Conservation (phyloP, 2,113 vertebrate species). For the Camelus bactrianus region DNA sequence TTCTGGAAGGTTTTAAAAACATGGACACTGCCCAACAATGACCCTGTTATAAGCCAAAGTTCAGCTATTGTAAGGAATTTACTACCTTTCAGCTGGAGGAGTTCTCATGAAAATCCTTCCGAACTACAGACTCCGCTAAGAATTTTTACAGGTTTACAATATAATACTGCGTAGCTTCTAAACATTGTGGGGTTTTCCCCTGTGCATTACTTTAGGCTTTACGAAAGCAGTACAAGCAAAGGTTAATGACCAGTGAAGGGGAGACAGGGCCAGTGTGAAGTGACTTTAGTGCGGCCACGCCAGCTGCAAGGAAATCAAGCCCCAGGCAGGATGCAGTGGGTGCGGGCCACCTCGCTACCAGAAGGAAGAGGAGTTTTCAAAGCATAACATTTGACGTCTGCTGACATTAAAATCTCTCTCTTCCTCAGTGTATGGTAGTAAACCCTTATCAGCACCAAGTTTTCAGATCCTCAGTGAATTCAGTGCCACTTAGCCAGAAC, state of each 20-base stretch:
- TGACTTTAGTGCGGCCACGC: background rate
- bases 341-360: background rate
- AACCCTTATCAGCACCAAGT: background rate
- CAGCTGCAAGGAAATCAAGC: background rate
- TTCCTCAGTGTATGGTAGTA: background rate
- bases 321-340: background rate
- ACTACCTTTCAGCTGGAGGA: conserved; percentile 82
- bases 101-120: conserved; percentile 85
- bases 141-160: conserved; percentile 78
- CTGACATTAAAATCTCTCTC: background rate
- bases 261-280: conserved; percentile 7
- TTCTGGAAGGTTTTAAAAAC: conserved; percentile 78
- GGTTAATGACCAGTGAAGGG: conserved; percentile 11
- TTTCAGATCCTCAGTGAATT: conserved; percentile 41
- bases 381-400: background rate
- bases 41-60: conserved; percentile 78
- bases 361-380: background rate
- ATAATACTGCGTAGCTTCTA: conserved; percentile 74
- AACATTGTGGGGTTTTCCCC: conserved; percentile 66
- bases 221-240: conserved; percentile 58
- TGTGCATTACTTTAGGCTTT: conserved; percentile 58
- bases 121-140: conserved; percentile 80
- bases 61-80: conserved; percentile 85
- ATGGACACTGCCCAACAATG: conserved; percentile 76
- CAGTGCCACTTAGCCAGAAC: background rate